These are phyloP conservation scores for Cheilosia pagana DNA, from an alignment of 2,888 invertebrate species.

Conservation along the genomic window DNA sequence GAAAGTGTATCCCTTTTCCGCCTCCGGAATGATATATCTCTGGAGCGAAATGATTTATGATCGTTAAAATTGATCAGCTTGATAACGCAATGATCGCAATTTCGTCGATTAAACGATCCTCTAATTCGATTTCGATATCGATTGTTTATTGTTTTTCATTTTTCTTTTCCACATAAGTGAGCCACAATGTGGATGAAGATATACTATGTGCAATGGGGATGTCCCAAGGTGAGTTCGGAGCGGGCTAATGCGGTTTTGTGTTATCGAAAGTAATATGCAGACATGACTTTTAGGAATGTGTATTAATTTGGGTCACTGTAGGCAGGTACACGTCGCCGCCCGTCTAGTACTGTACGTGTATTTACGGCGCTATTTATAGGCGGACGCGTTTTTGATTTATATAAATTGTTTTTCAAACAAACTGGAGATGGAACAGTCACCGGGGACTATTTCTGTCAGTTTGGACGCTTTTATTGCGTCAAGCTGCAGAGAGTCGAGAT, in stretches of 20 bases:
- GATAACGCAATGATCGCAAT: conserved; percentile 37
- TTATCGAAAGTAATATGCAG: background rate
- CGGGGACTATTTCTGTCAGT: background rate
- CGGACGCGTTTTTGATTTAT: conserved; percentile 10
- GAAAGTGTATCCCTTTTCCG: background rate
- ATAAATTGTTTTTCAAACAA: conserved; percentile 7
- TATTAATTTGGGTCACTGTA: background rate
- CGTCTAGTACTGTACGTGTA: background rate
- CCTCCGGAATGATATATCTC: background rate
- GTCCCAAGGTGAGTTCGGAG: background rate
- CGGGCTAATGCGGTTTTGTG: background rate
- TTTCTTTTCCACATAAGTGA: no score
- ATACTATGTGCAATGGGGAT: background rate
- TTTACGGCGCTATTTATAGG: conserved; percentile 14
- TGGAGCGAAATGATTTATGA: background rate
- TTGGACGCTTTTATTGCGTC: conserved; percentile 35
- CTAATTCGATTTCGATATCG: background rate
- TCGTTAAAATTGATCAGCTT: conserved; percentile 31
- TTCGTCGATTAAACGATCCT: conserved; percentile 3
- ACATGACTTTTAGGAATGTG: background rate
- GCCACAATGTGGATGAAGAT: no score
- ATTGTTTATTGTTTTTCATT: conserved; percentile 12
- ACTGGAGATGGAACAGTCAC: conserved; percentile 19
- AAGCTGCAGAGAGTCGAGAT: background rate
- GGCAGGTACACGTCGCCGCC: background rate